Evolutionary conservation across 1,140 invertebrate genomes (phyloP), one percentile per base, ranked within the genome.

Genomic region (Drosophila insularis): DNA sequence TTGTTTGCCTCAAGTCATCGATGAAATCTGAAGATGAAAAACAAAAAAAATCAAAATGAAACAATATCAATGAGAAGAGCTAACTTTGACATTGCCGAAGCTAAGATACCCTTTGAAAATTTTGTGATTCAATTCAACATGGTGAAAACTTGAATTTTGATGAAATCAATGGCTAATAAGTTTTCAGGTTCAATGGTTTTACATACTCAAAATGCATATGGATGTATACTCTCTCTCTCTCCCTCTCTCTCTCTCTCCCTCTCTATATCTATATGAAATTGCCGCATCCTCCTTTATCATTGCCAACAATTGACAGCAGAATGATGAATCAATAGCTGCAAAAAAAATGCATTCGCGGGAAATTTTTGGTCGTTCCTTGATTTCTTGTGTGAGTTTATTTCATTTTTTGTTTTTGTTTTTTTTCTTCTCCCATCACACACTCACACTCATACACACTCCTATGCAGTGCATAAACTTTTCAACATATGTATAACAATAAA

Each of bases 381-480:
- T 61, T 40, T 55, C 11, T 31, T 37, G 8, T 8, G 4, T 58
- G 31, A 21, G 19, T 14, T 43, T 17, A 13, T 11, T 5, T 43
- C 21, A 35, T 56, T 56, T 35, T 13, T 32, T 31, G 32, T 58
- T n/a, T n/a, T n/a, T 58, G 14, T 10, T 46, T 8, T 46, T 46
- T 31, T 31, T 56, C 13, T 21, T 43, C 2, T 5, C 27, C 27
- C 27, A 27, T 5, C 27, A 27, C 1, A 35, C 32, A 4, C 8
- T 8, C 32, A 17, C 5, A 46, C 6, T 17, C 40, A 43, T 17
- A 46, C 40, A 14, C n/a, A 46, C 7, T 17, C 17, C 19, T 7
- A 46, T 14, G 7, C 14, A 46, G 81, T 76, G 78, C 74, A 81
- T 85, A 35, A 86, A 78, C 78, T 69, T 81, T 78, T 72, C 78